phyloP scores from a whole-genome alignment of 2,888 invertebrate species.

The Pantelozetes paolii region DNA sequence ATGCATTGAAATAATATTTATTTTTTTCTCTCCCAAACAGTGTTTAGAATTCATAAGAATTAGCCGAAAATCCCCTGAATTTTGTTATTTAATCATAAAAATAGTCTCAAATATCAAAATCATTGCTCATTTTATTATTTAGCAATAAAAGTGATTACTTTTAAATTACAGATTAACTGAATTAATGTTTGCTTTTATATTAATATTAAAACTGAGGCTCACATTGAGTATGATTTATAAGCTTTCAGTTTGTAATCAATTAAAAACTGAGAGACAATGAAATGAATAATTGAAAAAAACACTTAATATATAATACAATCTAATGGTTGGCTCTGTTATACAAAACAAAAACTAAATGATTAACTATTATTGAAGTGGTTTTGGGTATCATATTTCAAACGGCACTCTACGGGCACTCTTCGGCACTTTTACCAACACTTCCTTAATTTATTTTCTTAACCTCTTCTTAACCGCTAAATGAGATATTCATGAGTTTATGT shows the following conservation, averaged over 20 bases:
- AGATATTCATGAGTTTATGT: slow-evolving; percentile 22
- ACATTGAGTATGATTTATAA: background rate
- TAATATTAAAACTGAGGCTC: background rate
- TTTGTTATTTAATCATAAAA: too few species aligned
- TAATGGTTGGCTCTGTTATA: background rate
- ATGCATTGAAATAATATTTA: too few species aligned
- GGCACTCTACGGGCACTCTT: background rate
- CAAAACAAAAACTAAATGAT: slow-evolving; percentile 13
- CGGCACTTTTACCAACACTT: background rate
- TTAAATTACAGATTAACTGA: background rate
- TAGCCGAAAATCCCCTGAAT: too few species aligned
- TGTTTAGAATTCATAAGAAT: too few species aligned
- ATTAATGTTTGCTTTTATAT: background rate
- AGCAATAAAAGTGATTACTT: background rate
- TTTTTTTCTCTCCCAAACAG: too few species aligned
- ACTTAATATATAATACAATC: background rate
- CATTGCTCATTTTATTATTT: background rate
- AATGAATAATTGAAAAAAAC: background rate
- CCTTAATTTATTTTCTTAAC: background rate
- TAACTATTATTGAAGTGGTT: background rate
- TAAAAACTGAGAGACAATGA: slow-evolving; percentile 9
- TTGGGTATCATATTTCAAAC: slow-evolving; percentile 8
- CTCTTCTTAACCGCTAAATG: slow-evolving; percentile 7
- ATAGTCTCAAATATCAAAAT: background rate
- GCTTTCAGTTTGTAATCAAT: slow-evolving; percentile 9